These are phyloP conservation scores for Drosophila nr. medialis DNA, from an alignment of 2,888 invertebrate species.

Conservation along the genomic window DNA sequence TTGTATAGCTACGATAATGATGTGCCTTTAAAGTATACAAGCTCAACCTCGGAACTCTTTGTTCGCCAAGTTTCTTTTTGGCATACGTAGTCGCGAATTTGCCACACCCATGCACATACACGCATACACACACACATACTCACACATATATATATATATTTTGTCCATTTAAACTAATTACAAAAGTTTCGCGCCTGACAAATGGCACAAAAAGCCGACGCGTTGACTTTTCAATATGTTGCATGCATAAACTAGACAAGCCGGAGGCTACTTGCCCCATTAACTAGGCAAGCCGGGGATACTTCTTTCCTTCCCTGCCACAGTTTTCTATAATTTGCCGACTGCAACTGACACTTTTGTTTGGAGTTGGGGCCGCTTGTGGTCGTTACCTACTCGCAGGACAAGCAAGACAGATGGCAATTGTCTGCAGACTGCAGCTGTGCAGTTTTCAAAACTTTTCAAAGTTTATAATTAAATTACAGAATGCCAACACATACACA, in stretches of 20 bases:
- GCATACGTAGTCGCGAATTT: conserved; percentile 24
- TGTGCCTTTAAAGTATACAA: neutral
- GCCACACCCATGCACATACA: conserved; percentile 1
- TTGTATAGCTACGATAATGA: too few species aligned
- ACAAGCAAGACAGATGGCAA: conserved; percentile 30
- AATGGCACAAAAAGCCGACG: conserved; percentile 55
- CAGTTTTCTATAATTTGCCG: conserved; percentile 14
- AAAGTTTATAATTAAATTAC: conserved; percentile 83
- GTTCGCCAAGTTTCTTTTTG: neutral
- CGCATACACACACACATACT: neutral
- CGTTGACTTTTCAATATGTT: conserved; percentile 71
- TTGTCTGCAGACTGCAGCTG: conserved; percentile 57
- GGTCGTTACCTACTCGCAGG: conserved; percentile 41
- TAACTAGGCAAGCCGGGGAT: neutral
- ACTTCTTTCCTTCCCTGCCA: neutral
- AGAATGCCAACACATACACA: conserved; percentile 46
- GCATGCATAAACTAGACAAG: conserved; percentile 56
- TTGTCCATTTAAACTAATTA: conserved; percentile 68
- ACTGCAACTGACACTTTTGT: conserved; percentile 56
- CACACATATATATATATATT: neutral
- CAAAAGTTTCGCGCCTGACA: conserved; percentile 66
- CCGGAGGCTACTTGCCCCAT: neutral
- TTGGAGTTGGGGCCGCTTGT: conserved; percentile 24
- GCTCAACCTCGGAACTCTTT: neutral
- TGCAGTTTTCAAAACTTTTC: conserved; percentile 77